Base-by-base conservation (phyloP, 2,888 invertebrate genomes). In the Cephus pulcher region DNA sequence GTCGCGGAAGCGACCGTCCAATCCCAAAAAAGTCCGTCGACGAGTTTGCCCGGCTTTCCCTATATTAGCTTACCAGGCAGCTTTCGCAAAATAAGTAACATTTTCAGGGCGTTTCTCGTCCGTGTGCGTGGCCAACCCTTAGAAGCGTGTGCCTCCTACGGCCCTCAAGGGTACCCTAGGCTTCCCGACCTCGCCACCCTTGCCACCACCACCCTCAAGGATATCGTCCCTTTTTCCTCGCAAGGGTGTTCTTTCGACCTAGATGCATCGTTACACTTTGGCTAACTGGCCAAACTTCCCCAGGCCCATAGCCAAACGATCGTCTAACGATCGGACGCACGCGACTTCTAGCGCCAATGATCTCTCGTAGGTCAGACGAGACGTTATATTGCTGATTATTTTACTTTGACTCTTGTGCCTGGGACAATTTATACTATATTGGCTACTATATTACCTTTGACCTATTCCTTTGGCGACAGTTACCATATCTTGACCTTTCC, bases 181-280 rank as follows among this genome's bases (percentile, higher is more conserved):
- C 40, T 15, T 85, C 83, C 84, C 83, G 83, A 82, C 70, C 30
- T 70, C 70, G 32, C 33, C 32, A 33, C 70, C 70, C 70, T 70
- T 15, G 1, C 70, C 70, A 12, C 70, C 70, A 9, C 70, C 32
- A 33, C 70, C 70, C 70, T 33, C 70, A 33, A 70, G 40, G 40
- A 40, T 40, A 32, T 70, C 70, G 70, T 78, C 74, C 79, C 78
- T 79, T 79, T 79, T 74, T 32, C 81, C 75, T 77, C 75, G 77
- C 30, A 34, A 35, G 78, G 74, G 82, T 85, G 85, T 87, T 86
- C 84, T 84, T 84, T 84, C 83, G 85, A 82, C 81, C 82, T 85
- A 82, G 87, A 88, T 88, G 88, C 88, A 87, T 88, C 88, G 89
- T 89, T 88, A 88, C 86, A 85, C 86, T 88, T 86, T 84, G 82